Evolutionary conservation across 2,797 vertebrate genomes (phyloP), one percentile per base, ranked within the genome.

Genomic region (Gambelia wislizenii): DNA sequence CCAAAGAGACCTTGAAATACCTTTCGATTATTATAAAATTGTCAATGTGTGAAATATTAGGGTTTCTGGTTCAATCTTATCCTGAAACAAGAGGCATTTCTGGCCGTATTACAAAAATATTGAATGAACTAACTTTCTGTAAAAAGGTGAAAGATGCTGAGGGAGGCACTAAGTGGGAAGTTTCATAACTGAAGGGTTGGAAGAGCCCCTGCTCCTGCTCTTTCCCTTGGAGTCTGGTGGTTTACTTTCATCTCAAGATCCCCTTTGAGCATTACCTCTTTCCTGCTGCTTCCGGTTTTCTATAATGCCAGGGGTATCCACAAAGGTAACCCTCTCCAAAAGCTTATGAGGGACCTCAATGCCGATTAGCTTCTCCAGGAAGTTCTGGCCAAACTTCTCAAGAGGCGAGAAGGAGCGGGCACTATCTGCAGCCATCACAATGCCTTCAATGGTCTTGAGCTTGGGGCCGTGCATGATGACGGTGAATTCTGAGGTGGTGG

Each of bases 271-370:
- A 89, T 83, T 95, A 99, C 99, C 99, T 99, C 99, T 97, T 95
- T 99, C 99, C 94, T 99, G 99, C 95, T 99, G 99, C 93, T 99
- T 99, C 95, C 99, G 98, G 95, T 99, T 99, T 96, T 99, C 99
- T 1, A 99, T 99, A 95, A 99, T 99, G 96, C 99, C 99, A 0
- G 99, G 99, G 0, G 99, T 99, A 95, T 99, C 99, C 91, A 99
- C 99, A 0, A 99, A 98, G 49, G 98, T 99, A 90, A 99, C 99
- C 67, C 99, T 95, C 89, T 99, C 99, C 93, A 99, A 96, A 88
- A 99, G 97, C 91, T 99, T 99, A 96, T 99, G 99, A 59, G 99
- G 99, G 97, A 99, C 98, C 95, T 99, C 99, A 0, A 99, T 98
- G 70, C 99, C 99, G 10, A 99, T 98, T 91, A 99, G 96, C 96